A percentile compares a stretch with the other conserved stretches of the same genome.
These are phyloP conservation scores for Tiliacea aurago DNA, from an alignment of 2,888 invertebrate species.

Conservation along the genomic window DNA sequence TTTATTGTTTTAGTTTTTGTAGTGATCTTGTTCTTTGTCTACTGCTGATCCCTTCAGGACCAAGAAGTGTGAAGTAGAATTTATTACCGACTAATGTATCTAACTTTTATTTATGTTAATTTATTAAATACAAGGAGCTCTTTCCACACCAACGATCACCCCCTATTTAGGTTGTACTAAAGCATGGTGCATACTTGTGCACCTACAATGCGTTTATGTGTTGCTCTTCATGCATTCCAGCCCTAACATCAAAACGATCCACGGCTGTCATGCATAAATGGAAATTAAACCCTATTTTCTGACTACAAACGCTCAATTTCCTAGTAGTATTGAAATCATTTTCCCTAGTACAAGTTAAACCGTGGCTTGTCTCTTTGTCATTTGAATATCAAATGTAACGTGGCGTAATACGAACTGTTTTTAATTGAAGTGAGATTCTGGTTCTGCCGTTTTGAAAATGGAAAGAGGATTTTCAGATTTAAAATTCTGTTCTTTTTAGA, in stretches of 20 bases:
- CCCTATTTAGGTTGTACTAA: constrained; percentile 84
- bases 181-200: constrained; percentile 87
- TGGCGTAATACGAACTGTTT: constrained; percentile 58
- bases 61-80: constrained; percentile 13
- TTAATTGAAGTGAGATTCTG: constrained; percentile 50
- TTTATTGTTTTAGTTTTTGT: neutral
- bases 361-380: constrained; percentile 47
- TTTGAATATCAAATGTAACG: constrained; percentile 65
- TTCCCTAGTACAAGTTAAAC: constrained; percentile 71
- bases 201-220: constrained; percentile 85
- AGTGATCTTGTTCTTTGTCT: neutral
- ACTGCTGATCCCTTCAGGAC: neutral
- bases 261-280: constrained; percentile 64
- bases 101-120: constrained; percentile 29
- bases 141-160: constrained; percentile 71
- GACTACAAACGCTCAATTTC: constrained; percentile 72
- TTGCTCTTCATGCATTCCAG: constrained; percentile 84
- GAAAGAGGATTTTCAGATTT: constrained; percentile 80
- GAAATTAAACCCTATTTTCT: constrained; percentile 76
- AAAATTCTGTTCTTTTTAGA: constrained; percentile 69
- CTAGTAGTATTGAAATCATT: constrained; percentile 66
- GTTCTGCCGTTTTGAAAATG: constrained; percentile 72
- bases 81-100: constrained; percentile 13
- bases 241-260: constrained; percentile 79
- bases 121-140: constrained; percentile 63